Conservation (phyloP, 2,113 vertebrate species). For the Holacanthus passer region DNA sequence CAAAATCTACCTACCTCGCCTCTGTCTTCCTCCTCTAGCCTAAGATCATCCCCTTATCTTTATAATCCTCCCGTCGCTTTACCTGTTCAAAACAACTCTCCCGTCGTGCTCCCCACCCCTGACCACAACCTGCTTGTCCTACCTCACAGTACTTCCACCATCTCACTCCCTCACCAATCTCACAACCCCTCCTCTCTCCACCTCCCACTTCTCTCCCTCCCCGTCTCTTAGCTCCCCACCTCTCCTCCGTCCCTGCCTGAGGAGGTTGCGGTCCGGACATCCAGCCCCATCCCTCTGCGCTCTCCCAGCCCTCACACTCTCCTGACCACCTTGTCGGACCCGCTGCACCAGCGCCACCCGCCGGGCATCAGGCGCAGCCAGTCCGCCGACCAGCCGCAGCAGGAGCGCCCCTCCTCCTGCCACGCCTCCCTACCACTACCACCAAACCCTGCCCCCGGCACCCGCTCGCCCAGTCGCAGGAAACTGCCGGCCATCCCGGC, state of each 20-base stretch:
- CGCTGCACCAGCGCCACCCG: conserved; percentile 85
- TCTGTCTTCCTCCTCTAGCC: background rate
- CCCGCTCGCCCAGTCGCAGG: conserved; percentile 86
- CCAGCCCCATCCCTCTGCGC: conserved; percentile 86
- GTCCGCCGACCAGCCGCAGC: conserved; percentile 87
- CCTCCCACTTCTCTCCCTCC: conserved; percentile 55
- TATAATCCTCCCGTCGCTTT: conserved; percentile 1
- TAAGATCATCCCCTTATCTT: conserved; percentile 1
- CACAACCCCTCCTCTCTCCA: conserved; percentile 61
- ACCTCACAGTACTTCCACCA: conserved; percentile 31
- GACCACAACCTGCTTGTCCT: conserved; percentile 14
- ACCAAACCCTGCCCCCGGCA: conserved; percentile 67
- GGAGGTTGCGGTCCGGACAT: conserved; percentile 84
- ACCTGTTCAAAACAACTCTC: background rate
- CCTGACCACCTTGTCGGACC: conserved; percentile 87
- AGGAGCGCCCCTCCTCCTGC: conserved; percentile 79
- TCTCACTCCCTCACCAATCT: conserved; percentile 61
- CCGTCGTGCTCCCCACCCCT: background rate
- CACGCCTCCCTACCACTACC: conserved; percentile 84
- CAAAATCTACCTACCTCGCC: background rate
- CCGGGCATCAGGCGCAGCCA: conserved; percentile 88
- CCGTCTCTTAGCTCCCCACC: conserved; percentile 90
- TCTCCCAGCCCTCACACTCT: conserved; percentile 90
- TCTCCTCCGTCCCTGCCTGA: conserved; percentile 91
- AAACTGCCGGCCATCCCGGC: conserved; percentile 91